These are phyloP conservation scores for Ypsolopha scabrella DNA, from an alignment of 2,888 invertebrate species.

Conservation along the genomic window DNA sequence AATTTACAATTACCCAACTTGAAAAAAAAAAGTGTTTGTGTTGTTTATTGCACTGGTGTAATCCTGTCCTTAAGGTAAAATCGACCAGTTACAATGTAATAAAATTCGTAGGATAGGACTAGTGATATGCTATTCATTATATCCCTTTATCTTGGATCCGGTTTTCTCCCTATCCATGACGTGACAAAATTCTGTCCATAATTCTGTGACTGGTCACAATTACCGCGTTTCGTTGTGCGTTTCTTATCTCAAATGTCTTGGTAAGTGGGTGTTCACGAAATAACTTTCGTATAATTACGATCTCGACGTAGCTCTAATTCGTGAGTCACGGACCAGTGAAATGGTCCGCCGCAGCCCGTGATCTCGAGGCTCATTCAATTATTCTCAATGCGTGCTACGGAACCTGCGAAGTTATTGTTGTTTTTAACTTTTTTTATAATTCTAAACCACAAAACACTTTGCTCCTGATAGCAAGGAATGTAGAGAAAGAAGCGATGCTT, in stretches of 20 bases:
- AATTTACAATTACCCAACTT: too few species aligned
- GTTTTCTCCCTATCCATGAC: neutral
- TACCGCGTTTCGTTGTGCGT: neutral
- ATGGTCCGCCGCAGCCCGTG: slow-evolving; percentile 50
- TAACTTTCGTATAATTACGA: slow-evolving; percentile 57
- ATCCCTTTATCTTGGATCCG: neutral
- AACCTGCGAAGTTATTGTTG: slow-evolving; percentile 38
- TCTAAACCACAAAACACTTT: slow-evolving; percentile 18
- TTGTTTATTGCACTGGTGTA: too few species aligned
- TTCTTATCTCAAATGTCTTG: neutral
- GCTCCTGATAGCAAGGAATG: neutral
- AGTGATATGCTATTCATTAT: neutral
- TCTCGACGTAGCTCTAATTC: slow-evolving; percentile 62
- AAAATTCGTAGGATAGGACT: neutral
- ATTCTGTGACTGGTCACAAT: neutral
- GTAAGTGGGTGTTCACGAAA: slow-evolving; percentile 50
- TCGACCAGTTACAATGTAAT: too few species aligned
- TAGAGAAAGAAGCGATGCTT: neutral
- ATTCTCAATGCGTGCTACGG: slow-evolving; percentile 45
- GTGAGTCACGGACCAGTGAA: slow-evolving; percentile 65
- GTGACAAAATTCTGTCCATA: neutral
- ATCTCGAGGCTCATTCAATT: slow-evolving; percentile 42
- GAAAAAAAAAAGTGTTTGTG: too few species aligned
- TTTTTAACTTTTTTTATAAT: slow-evolving; percentile 9
- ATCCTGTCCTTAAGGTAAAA: too few species aligned